These are phyloP conservation scores for Drosophila greeni DNA, from an alignment of 2,888 invertebrate genomes.

Conservation along the genomic window DNA sequence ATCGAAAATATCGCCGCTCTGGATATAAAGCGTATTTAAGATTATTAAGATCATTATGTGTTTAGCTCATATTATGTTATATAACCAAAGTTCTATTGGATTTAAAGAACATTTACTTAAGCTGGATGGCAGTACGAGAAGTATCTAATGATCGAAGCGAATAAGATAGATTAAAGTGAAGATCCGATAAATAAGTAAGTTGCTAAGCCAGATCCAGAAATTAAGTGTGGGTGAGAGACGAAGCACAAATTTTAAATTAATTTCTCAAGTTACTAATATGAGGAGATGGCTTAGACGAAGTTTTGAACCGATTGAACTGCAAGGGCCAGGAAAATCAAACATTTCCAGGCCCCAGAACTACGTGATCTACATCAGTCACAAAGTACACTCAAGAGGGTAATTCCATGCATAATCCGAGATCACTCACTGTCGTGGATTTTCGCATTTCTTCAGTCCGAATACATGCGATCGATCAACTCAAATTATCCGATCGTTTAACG, in stretches of 20 bases:
- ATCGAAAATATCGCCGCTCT: not conserved
- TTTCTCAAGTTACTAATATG: not conserved
- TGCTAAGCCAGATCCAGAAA: not conserved
- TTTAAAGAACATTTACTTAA: not conserved
- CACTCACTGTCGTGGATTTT: conserved; percentile 62
- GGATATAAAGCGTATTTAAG: no score
- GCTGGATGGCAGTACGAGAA: conserved; percentile 5
- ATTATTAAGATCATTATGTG: no score
- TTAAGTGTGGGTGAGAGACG: no score
- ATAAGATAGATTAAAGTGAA: conserved; percentile 6
- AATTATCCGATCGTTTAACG: conserved; percentile 35
- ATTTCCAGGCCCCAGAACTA: not conserved
- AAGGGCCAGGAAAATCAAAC: conserved; percentile 1
- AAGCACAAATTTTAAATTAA: not conserved
- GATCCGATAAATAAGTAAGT: conserved; percentile 24
- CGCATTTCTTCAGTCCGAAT: conserved; percentile 50
- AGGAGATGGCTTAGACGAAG: not conserved
- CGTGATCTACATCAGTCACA: not conserved
- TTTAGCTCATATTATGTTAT: not conserved
- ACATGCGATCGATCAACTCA: conserved; percentile 42
- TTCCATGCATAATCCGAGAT: not conserved
- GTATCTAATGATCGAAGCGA: not conserved
- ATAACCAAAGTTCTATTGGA: not conserved
- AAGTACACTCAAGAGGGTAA: conserved; percentile 13
- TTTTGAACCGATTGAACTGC: conserved; percentile 1